Conservation (phyloP, 1,140 invertebrate species). For the Trachelipus rathkii region DNA sequence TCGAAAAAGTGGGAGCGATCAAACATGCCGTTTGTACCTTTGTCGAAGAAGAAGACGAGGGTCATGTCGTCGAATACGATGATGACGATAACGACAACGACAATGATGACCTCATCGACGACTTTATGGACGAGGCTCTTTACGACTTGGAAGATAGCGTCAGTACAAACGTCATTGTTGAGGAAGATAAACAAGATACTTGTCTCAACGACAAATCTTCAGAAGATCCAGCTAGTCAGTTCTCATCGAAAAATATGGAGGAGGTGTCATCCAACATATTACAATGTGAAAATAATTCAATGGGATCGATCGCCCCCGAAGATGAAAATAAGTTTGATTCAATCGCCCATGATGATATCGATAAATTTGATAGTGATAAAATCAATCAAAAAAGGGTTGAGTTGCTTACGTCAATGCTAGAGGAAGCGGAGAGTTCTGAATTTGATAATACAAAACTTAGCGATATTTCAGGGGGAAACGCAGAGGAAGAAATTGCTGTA, state of each 20-base stretch:
- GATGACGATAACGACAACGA: neutral
- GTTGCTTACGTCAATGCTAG: no score
- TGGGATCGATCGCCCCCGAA: no score
- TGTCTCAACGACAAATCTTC: neutral
- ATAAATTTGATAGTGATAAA: no score
- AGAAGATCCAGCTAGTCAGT: no score
- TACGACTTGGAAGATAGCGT: slow-evolving; percentile 21
- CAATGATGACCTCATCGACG: slow-evolving; percentile 24
- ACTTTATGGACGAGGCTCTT: slow-evolving; percentile 31
- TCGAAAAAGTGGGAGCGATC: neutral
- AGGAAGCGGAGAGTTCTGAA: neutral
- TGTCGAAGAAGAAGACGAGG: neutral
- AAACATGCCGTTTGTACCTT: neutral
- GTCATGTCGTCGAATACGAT: neutral
- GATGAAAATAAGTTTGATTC: no score
- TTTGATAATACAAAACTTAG: neutral
- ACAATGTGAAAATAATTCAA: no score
- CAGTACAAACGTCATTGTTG: neutral
- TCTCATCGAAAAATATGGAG: no score
- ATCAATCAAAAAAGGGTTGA: no score
- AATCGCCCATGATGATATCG: no score
- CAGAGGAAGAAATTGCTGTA: neutral
- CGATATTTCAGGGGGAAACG: neutral
- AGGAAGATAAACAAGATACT: neutral
- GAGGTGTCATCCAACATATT: no score